phyloP scores from a whole-genome alignment of 2,113 vertebrate species.

The Brachyistius frenatus region DNA sequence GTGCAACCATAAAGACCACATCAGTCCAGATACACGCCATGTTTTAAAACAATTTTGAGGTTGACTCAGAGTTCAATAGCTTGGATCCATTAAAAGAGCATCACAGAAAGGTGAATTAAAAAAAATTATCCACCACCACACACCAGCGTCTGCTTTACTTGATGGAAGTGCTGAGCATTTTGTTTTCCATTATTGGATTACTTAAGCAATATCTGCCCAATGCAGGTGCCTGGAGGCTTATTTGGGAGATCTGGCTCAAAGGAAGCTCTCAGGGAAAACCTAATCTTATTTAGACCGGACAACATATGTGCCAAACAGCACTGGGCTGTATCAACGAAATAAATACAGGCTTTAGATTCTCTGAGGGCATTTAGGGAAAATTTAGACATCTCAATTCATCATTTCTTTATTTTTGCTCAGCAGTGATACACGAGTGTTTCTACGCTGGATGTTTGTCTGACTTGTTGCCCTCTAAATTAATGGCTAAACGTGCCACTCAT shows the following conservation, averaged over 20 bases:
- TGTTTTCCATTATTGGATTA: conserved; percentile 70
- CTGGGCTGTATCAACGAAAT: conserved; percentile 62
- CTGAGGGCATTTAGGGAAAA: conserved; percentile 39
- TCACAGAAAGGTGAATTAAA: conserved; percentile 27
- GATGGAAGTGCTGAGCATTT: conserved; percentile 46
- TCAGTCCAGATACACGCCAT: conserved; percentile 6
- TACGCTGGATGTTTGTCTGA: conserved; percentile 12
- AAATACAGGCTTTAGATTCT: conserved; percentile 56
- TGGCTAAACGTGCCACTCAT: conserved; percentile 21
- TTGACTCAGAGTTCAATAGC: conserved; percentile 49
- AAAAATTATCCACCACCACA: conserved; percentile 9
- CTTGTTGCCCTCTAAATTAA: conserved; percentile 18
- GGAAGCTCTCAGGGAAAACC: conserved; percentile 46
- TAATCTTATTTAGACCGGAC: conserved; percentile 75
- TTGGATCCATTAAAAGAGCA: conserved; percentile 31
- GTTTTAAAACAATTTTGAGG: conserved; percentile 41
- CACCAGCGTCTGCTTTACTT: conserved; percentile 36
- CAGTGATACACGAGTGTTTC: conserved; percentile 1
- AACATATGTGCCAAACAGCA: conserved; percentile 61
- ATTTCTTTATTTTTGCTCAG: conserved; percentile 20
- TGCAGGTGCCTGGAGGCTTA: conserved; percentile 66
- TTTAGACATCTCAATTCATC: conserved; percentile 10
- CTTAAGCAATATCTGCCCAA: conserved; percentile 61
- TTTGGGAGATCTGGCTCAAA: conserved; percentile 51
- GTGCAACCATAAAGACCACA: conserved; percentile 35